Conservation (phyloP, 2,797 vertebrate genomes). For the Cyclopterus lumpus region DNA sequence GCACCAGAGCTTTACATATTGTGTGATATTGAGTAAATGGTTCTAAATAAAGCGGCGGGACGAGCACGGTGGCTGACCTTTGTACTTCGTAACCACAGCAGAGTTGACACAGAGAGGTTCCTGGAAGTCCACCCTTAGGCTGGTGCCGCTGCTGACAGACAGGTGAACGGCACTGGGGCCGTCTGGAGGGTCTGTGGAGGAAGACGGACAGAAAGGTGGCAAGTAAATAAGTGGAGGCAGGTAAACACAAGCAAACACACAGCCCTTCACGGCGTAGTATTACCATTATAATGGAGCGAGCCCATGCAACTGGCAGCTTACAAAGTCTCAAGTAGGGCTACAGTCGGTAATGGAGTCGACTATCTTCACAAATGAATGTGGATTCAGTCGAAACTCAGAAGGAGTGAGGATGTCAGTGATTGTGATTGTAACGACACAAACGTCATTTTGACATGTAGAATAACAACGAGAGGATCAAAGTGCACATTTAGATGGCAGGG, state of each 20-base stretch:
- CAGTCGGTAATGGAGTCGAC: conserved; percentile 2
- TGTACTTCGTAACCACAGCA: conserved; percentile 92
- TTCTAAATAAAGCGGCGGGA: conserved; percentile 18
- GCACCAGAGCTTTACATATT: conserved; percentile 1
- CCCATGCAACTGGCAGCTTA: neutral
- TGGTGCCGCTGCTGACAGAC: conserved; percentile 88
- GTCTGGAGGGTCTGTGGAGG: conserved; percentile 85
- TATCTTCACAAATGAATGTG: conserved; percentile 25
- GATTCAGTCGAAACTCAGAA: conserved; percentile 3
- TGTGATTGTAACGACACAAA: conserved; percentile 16
- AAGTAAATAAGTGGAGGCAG: conserved; percentile 22
- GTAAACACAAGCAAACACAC: conserved; percentile 13
- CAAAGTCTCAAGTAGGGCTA: conserved; percentile 9
- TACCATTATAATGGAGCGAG: neutral
- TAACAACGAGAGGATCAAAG: conserved; percentile 54
- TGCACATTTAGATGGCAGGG: conserved; percentile 42
- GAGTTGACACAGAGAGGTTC: conserved; percentile 91
- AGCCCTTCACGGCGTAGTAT: neutral
- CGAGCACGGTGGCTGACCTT: conserved; percentile 78
- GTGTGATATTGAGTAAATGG: conserved; percentile 5
- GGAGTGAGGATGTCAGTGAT: conserved; percentile 1
- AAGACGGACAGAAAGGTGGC: conserved; percentile 28
- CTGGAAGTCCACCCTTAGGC: conserved; percentile 88
- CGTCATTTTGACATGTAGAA: conserved; percentile 19
- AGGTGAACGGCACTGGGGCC: conserved; percentile 84